Evolutionary conservation across 2,113 vertebrate species (phyloP).

Genomic region (Sturnus vulgaris): DNA sequence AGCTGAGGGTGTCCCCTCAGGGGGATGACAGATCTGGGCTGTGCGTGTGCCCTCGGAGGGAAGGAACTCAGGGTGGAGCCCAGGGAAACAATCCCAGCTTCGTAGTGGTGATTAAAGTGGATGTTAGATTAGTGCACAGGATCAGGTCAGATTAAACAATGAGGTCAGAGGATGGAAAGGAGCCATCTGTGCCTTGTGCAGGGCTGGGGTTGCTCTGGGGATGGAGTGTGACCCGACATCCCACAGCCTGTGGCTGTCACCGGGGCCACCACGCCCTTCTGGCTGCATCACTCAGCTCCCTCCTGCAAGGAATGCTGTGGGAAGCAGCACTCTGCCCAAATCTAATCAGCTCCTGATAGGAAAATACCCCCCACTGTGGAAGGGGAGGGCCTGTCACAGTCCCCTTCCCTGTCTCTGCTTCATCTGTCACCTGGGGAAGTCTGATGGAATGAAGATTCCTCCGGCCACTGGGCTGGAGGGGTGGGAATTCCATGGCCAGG

Average conservation of each 20-base stretch:
- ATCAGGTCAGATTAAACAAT: conserved; percentile 58
- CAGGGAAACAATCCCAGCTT: background rate
- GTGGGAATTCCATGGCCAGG: background rate
- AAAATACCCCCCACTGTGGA: background rate
- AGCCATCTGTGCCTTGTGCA: conserved; percentile 40
- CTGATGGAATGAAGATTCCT: background rate
- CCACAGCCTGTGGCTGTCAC: background rate
- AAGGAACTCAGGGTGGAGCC: conserved; percentile 35
- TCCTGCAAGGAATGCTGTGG: conserved; percentile 7
- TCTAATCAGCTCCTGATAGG: conserved; percentile 58
- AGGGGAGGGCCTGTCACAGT: background rate
- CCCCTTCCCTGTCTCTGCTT: background rate
- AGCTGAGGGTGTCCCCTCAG: background rate
- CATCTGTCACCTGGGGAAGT: background rate
- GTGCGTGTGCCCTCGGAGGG: background rate
- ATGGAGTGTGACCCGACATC: background rate
- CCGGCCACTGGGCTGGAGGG: background rate
- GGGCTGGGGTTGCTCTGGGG: background rate
- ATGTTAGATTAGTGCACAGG: background rate
- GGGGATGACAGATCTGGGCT: rapidly evolving
- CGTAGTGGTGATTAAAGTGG: background rate
- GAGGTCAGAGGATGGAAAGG: conserved; percentile 36
- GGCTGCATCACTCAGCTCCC: background rate
- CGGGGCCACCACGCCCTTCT: background rate
- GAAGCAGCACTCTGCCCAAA: conserved; percentile 8